phyloP scores from a whole-genome alignment of 2,888 invertebrate species.

The Acrobasis repandana region DNA sequence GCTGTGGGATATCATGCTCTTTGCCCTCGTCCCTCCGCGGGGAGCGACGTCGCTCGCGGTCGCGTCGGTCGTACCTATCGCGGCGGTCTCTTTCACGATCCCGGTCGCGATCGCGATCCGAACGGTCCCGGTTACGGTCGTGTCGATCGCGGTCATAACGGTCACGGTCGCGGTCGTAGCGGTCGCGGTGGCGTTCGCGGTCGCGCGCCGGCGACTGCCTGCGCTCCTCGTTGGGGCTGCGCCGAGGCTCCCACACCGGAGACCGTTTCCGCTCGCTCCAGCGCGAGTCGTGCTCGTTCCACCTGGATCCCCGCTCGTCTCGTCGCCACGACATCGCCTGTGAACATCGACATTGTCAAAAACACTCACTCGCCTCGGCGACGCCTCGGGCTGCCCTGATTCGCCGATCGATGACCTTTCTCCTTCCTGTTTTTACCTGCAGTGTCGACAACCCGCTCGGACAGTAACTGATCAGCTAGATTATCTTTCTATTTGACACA shows the following conservation, averaged over 20 bases:
- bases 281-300: slow-evolving; percentile 31
- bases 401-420: slow-evolving; percentile 56
- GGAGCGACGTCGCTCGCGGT: slow-evolving; percentile 38
- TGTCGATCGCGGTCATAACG: slow-evolving; percentile 34
- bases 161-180: slow-evolving; percentile 37
- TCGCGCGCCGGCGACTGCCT: slow-evolving; percentile 41
- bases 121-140: slow-evolving; percentile 38
- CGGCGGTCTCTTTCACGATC: slow-evolving; percentile 41
- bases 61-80: slow-evolving; percentile 44
- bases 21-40: slow-evolving; percentile 34
- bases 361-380: slow-evolving; percentile 44
- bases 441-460: slow-evolving; percentile 38
- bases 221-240: slow-evolving; percentile 46
- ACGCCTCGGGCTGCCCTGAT: slow-evolving; percentile 40
- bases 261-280: slow-evolving; percentile 62
- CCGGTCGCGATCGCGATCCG: slow-evolving; percentile 52
- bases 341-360: slow-evolving; percentile 71
- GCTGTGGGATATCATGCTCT: slow-evolving; percentile 51
- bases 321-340: slow-evolving; percentile 79
- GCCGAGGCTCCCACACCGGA: slow-evolving; percentile 66
- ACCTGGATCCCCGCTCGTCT: slow-evolving; percentile 58
- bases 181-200: slow-evolving; percentile 38
- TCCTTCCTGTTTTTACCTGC: slow-evolving; percentile 64
- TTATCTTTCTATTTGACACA: slow-evolving; percentile 22
- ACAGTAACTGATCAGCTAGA: slow-evolving; percentile 18